Conservation (phyloP, 2,888 invertebrate species). For the Troides oblongomaculatus region DNA sequence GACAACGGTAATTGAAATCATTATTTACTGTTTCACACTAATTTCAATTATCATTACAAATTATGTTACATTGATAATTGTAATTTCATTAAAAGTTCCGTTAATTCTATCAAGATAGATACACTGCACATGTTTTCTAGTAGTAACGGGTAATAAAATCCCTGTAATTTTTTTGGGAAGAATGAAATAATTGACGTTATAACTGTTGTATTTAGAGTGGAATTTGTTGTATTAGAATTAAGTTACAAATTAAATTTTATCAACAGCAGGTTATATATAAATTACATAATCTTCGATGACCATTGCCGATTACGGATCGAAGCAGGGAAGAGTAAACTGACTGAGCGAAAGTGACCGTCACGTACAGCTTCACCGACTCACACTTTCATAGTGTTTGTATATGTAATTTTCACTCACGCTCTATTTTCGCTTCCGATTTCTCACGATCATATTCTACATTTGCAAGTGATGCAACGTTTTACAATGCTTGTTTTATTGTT, state of each 20-base stretch:
- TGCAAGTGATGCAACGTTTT: conserved; percentile 53
- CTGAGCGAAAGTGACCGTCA: conserved; percentile 67
- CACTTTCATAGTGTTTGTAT: conserved; percentile 59
- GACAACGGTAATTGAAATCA: conserved; percentile 51
- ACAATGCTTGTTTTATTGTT: conserved; percentile 55
- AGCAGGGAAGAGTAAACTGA: conserved; percentile 48
- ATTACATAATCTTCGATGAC: background rate
- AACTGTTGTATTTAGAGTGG: too few species aligned
- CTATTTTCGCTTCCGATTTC: conserved; percentile 65
- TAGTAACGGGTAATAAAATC: background rate
- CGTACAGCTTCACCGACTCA: conserved; percentile 65
- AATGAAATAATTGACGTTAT: background rate
- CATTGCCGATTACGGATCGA: conserved; percentile 3
- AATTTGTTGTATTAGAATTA: background rate
- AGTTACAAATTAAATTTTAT: conserved; percentile 43
- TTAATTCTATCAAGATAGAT: background rate
- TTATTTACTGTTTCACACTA: conserved; percentile 6
- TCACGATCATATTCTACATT: conserved; percentile 61
- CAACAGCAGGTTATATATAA: conserved; percentile 41
- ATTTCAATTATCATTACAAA: background rate
- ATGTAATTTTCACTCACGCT: conserved; percentile 72
- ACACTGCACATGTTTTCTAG: background rate
- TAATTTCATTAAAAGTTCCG: background rate
- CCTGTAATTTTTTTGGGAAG: background rate
- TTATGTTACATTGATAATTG: background rate